A percentile compares a stretch with the other conserved stretches of the same genome.
Evolutionary conservation across 2,888 invertebrate genomes (phyloP).

Genomic region (Kuschelorhynchus macadamiae): DNA sequence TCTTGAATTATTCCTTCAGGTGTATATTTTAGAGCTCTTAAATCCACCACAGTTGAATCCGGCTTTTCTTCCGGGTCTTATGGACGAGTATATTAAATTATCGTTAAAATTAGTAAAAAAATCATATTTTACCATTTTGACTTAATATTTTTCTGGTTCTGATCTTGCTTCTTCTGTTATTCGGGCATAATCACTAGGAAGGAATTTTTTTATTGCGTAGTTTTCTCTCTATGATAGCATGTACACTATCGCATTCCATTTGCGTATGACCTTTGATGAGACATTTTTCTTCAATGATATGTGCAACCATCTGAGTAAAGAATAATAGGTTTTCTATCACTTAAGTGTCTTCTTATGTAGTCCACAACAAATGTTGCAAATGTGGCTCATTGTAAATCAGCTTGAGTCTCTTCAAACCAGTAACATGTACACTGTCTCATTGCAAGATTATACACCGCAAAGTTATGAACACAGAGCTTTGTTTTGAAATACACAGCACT

Average conservation of each 20-base stretch:
- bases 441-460: constrained; percentile 42
- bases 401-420: constrained; percentile 52
- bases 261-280: constrained; percentile 50
- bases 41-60: constrained; percentile 24
- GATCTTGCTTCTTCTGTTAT: constrained; percentile 41
- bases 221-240: constrained; percentile 50
- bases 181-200: constrained; percentile 48
- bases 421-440: constrained; percentile 51
- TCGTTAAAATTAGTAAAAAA: constrained; percentile 42
- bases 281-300: constrained; percentile 51
- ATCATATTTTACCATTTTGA: constrained; percentile 25
- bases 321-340: constrained; percentile 47
- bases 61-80: constrained; percentile 41
- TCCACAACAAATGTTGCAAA: constrained; percentile 41
- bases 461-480: constrained; percentile 58
- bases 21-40: constrained; percentile 32
- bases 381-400: constrained; percentile 40
- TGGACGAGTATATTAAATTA: constrained; percentile 26
- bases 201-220: constrained; percentile 43
- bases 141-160: constrained; percentile 37
- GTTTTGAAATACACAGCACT: constrained; percentile 56
- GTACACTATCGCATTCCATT: constrained; percentile 53
- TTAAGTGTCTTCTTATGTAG: constrained; percentile 35
- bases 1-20: constrained; percentile 23
- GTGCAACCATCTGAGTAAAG: constrained; percentile 51